Evolutionary conservation across 2,797 vertebrate genomes (phyloP).

Genomic region (Spinibarbus caldwelli): DNA sequence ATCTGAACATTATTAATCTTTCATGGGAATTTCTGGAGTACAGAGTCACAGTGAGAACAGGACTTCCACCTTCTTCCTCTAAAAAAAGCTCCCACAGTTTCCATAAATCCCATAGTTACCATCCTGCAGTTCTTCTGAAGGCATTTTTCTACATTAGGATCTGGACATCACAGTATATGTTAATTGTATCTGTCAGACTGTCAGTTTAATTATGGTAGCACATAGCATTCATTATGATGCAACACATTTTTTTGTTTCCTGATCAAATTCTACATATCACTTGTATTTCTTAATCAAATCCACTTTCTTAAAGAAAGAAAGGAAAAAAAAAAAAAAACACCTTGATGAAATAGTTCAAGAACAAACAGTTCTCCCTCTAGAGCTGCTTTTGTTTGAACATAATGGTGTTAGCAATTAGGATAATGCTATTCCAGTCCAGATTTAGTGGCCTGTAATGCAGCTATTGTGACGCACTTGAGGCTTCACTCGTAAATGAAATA

Average conservation of each 20-base stretch:
- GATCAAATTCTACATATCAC: neutral
- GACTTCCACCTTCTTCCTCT: neutral
- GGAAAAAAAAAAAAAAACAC: neutral
- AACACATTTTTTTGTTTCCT: neutral
- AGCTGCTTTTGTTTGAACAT: neutral
- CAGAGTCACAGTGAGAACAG: neutral
- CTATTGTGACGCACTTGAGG: constrained; percentile 26
- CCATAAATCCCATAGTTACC: too few species aligned
- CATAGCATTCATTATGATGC: neutral
- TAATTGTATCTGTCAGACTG: neutral
- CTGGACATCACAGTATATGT: neutral
- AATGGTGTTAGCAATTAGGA: constrained; percentile 32
- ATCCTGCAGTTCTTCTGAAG: neutral
- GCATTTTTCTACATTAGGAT: neutral
- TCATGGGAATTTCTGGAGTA: neutral
- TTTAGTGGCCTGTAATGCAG: constrained; percentile 31
- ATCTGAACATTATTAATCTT: neutral
- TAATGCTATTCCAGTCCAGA: constrained; percentile 22
- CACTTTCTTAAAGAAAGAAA: neutral
- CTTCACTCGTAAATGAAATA: constrained; percentile 21
- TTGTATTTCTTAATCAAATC: neutral
- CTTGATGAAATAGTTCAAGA: neutral
- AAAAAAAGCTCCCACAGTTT: neutral
- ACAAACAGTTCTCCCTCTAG: constrained; percentile 18
- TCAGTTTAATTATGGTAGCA: neutral